Evolutionary conservation across 2,797 vertebrate genomes (phyloP), one percentile per base, ranked within the genome.

Genomic region (Margarornis squamiger): DNA sequence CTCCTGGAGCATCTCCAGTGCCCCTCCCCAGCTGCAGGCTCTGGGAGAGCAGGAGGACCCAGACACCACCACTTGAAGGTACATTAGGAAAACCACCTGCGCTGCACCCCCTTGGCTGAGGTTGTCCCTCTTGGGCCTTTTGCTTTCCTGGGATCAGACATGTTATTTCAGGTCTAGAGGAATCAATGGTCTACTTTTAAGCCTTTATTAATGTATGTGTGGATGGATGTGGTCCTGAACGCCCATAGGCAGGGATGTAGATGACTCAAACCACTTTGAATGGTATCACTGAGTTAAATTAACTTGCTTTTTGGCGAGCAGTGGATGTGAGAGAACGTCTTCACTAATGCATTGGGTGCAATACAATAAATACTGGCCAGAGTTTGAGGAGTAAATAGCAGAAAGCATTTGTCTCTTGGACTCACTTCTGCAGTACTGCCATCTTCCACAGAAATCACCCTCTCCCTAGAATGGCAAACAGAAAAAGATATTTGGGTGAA

Each of bases 261-360:
- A 92, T 86, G 75, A 94, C 72, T 95, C 86, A 90, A 85, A 86
- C 74, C 0, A 0, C 80, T 92, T 70, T 58, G 82, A 74, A 83
- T 92, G 71, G 86, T 92, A 68, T 91, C 80, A 81, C 62, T 2
- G 23, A 95, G 75, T 79, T 91, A 91, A 96, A 96, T 95, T 91
- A 89, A 81, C 72, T 86, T 51, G 76, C 26, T 73, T 93, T 86
- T 95, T 96, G 93, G 89, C 93, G 92, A 80, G 63, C 77, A 51
- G 48, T 1, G 14, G 55, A 79, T 45, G 49, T 67, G 78, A 88
- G 58, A 45, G 80, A 84, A 59, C 0, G 0, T 45, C 57, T 87
- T 91, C 73, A 27, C 48, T 89, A 84, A 79, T 45, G 72, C 48
- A 79, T 13, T 52, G 75, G 94, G 59, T 58, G 51, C 68, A 71